Evolutionary conservation across 1,140 invertebrate genomes (phyloP).

Genomic region (Bombus pascuorum): DNA sequence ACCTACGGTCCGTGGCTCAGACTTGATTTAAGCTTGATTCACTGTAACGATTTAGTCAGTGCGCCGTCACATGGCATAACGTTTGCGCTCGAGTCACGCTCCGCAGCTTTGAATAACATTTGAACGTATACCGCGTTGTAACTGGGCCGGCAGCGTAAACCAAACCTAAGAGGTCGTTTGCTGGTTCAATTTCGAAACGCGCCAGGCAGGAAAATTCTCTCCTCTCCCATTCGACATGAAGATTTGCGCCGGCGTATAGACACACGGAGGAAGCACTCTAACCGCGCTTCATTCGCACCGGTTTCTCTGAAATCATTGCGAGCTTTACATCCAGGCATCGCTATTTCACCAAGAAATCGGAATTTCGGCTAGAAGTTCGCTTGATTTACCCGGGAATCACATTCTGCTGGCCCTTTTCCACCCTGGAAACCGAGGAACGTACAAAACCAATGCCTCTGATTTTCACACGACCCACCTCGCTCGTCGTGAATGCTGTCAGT

Average conservation of each 20-base stretch:
- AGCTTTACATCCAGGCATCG: too few species aligned
- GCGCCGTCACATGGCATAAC: conserved; percentile 13
- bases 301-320: too few species aligned
- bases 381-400: neutral
- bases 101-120: conserved; percentile 46
- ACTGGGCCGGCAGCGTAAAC: conserved; percentile 44
- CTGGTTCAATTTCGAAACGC: conserved; percentile 31
- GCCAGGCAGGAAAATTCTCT: conserved; percentile 29
- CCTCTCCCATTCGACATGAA: neutral
- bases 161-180: conserved; percentile 48
- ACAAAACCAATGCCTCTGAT: neutral
- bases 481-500: neutral
- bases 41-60: conserved; percentile 24
- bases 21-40: conserved; percentile 39
- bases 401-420: too few species aligned
- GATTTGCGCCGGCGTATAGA: conserved; percentile 20
- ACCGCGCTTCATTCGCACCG: neutral
- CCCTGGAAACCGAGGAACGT: neutral
- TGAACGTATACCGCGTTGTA: conserved; percentile 19
- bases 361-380: neutral
- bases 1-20: neutral
- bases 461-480: neutral
- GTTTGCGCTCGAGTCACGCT: conserved; percentile 41
- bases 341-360: neutral
- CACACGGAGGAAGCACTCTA: neutral